Evolutionary conservation across 2,888 invertebrate species (phyloP).

Genomic region (Itoplectis maculator): DNA sequence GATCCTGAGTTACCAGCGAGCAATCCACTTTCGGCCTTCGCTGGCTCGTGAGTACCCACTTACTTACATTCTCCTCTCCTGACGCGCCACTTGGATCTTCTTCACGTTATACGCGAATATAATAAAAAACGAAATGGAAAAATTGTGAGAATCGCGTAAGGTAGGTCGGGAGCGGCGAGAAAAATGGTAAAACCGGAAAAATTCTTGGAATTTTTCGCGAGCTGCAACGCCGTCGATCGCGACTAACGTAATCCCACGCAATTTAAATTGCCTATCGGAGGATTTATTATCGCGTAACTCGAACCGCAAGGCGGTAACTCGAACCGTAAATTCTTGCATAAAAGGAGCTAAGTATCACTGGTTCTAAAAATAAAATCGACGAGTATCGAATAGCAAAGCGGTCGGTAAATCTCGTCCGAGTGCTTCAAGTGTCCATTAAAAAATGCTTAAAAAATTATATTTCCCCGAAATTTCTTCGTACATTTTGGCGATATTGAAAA

Average conservation of each 20-base stretch:
- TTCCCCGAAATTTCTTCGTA: no score
- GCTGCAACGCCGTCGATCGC: not conserved
- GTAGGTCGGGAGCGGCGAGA: no score
- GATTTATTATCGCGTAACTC: not conserved
- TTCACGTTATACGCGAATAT: not conserved
- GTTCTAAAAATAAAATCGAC: no score
- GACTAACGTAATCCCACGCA: not conserved
- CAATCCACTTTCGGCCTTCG: constrained; percentile 96
- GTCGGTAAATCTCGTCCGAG: no score
- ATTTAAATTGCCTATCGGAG: not conserved
- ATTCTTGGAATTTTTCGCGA: not conserved
- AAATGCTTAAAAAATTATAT: no score
- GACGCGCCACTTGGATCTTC: constrained; percentile 14
- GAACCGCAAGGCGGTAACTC: not conserved
- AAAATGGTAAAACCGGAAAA: no score
- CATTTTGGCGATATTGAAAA: not conserved
- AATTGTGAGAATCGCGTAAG: not conserved
- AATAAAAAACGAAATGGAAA: not conserved
- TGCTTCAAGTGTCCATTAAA: no score
- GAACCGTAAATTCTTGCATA: not conserved
- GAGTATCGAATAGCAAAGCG: no score
- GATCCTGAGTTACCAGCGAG: constrained; percentile 95
- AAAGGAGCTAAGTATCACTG: not conserved
- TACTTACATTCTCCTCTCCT: constrained; percentile 65
- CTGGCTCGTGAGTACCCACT: constrained; percentile 93